These are phyloP conservation scores for Nomada ruficornis DNA, from an alignment of 2,888 invertebrate genomes.

Conservation along the genomic window DNA sequence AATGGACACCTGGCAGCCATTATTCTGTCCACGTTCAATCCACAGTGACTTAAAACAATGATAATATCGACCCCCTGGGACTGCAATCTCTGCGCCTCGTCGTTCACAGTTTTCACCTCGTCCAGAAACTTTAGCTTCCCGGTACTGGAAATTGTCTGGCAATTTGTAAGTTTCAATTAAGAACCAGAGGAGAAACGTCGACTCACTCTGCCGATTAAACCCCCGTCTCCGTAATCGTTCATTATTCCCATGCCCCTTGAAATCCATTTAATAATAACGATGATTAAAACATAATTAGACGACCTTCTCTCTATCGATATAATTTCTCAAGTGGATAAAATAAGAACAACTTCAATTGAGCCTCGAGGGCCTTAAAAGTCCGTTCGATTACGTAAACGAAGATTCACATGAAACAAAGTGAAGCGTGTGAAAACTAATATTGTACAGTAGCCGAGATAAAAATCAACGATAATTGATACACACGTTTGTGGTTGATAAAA, in stretches of 20 bases:
- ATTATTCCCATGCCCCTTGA: slow-evolving; percentile 16
- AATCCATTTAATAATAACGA: slow-evolving; percentile 1
- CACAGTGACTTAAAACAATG: slow-evolving; percentile 93
- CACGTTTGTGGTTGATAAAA: slow-evolving; percentile 89
- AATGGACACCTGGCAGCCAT: slow-evolving; percentile 89
- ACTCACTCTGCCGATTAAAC: slow-evolving; percentile 38
- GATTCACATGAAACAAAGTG: slow-evolving; percentile 1
- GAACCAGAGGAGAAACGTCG: slow-evolving; percentile 16
- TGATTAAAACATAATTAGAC: not conserved
- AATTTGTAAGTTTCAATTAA: slow-evolving; percentile 47
- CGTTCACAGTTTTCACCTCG: slow-evolving; percentile 88
- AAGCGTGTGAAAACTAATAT: not conserved
- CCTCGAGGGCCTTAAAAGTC: not conserved
- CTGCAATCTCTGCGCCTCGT: slow-evolving; percentile 88
- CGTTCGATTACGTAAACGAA: slow-evolving; percentile 5
- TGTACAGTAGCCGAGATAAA: not conserved
- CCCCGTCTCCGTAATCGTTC: slow-evolving; percentile 25
- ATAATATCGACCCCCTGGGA: slow-evolving; percentile 90
- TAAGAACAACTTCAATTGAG: not conserved
- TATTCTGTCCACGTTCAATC: slow-evolving; percentile 88
- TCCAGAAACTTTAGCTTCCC: slow-evolving; percentile 89
- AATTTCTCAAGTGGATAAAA: no score
- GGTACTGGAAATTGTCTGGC: slow-evolving; percentile 88
- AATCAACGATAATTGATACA: slow-evolving; percentile 66
- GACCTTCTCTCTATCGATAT: not conserved